phyloP scores from a whole-genome alignment of 2,113 vertebrate species.

The Erinaceus europaeus region DNA sequence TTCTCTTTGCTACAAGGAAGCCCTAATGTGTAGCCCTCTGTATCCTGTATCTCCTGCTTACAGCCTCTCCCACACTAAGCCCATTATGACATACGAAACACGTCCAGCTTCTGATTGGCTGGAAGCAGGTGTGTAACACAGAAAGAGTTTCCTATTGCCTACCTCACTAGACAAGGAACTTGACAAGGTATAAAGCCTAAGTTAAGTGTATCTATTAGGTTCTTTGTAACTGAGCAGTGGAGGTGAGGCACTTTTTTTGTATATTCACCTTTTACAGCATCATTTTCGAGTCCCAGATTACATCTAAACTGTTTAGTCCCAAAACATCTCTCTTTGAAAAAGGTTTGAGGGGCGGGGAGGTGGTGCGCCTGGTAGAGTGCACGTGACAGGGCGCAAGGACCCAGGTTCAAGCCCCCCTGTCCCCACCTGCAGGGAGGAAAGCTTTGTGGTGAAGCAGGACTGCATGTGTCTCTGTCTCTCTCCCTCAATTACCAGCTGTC shows the following conservation, averaged over 20 bases:
- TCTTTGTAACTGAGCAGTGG: neutral
- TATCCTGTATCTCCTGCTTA: neutral
- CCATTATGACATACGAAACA: conserved; percentile 64
- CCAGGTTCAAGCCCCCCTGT: too few species aligned
- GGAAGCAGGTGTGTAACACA: conserved; percentile 14
- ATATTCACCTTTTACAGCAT: neutral
- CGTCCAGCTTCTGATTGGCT: conserved; percentile 68
- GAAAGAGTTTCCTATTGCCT: conserved; percentile 62
- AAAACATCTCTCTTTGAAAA: conserved; percentile 3
- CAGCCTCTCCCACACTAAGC: conserved; percentile 34
- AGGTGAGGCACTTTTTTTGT: neutral
- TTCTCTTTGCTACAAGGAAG: conserved; percentile 40
- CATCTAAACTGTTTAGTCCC: neutral
- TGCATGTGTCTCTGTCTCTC: too few species aligned
- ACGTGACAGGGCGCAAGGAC: too few species aligned
- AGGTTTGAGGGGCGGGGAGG: neutral
- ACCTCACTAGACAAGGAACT: conserved; percentile 44
- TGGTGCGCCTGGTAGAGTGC: too few species aligned
- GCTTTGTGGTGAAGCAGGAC: too few species aligned
- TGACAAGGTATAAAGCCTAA: neutral
- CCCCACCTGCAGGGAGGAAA: too few species aligned
- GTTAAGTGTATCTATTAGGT: neutral
- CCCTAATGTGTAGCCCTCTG: neutral
- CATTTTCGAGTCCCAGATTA: conserved; percentile 8
- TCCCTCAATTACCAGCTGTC: too few species aligned